Evolutionary conservation across 2,888 invertebrate species (phyloP), one percentile per base, ranked within the genome.

Genomic region (Orthosia incerta): DNA sequence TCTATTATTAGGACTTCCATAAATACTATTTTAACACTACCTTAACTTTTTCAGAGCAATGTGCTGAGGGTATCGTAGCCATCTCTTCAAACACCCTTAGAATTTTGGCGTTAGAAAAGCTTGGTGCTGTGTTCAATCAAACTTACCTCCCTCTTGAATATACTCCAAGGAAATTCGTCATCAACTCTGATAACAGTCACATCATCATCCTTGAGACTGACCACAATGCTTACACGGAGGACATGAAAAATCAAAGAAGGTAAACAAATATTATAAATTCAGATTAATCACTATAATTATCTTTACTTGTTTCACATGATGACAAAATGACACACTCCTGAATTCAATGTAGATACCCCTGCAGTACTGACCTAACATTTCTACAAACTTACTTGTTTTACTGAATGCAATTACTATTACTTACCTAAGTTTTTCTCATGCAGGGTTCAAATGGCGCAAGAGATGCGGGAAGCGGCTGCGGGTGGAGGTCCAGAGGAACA

Each of bases 71-170:
- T 84, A 99, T 99, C 86, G 99, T 99, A 0, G 99, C 99, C 0
- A 99, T 99, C 92, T 99, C 99, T 0, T 99, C 99, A 2, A 99
- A 99, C 91, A 99, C 99, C 0, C 96, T 99, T 67, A 97, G 99
- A 90, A 99, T 99, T 97, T 97, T 99, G 93, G 99, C 99, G 0
- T 96, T 99, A 70, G 99, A 99, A 93, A 99, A 99, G 93, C 96
- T 99, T 2, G 99, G 99, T 0, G 99, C 99, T 0, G 99, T 99
- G 4, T 99, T 99, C 93, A 99, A 99, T 95, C 99, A 99, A 93
- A 98, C 99, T 45, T 98, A 98, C 7, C 98, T 99, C 89, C 98
- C 99, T 0, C 96, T 99, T 67, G 99, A 99, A 86, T 99, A 99
- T 91, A 99, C 99, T 0, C 99, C 99, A 0, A 97, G 99, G 62